Base-by-base conservation (phyloP, 2,797 vertebrate genomes). In the Diglossa cyanea region DNA sequence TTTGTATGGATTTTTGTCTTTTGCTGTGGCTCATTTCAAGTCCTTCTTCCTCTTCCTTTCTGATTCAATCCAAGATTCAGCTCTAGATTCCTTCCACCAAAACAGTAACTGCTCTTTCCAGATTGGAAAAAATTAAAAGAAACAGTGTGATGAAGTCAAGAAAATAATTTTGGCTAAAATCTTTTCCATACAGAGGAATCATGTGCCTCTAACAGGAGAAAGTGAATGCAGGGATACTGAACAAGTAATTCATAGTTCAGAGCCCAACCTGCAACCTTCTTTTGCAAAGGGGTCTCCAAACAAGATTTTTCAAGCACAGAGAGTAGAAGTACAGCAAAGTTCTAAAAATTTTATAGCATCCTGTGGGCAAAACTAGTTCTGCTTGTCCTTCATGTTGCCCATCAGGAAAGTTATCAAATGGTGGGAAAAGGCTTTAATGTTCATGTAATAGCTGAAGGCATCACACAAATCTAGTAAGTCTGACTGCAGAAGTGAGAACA, bases 171-270 rank as follows among this genome's bases (percentile, higher is more conserved):
- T 8, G 7, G 10, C n/a, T 31, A 3, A 5, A 3, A 47, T 30
- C 28, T 67, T 35, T 70, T 40, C 35, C 20, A 47, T 35, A 58
- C 26, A 74, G 58, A 24, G 66, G n/a, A 13, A 66, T 12, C 8
- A 1, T 3, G 4, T 71, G 35, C 25, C 21, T 86, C 31, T 71
- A 51, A 50, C 16, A 74, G 47, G 20, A 76, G 3, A 63, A 70
- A 54, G 1, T 0, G 0, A 8, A 5, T 1, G 3, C 53, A 50
- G 48, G 35, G 65, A 30, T 31, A n/a, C 21, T 81, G 30, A 18
- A 2, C 8, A 28, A 75, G 16, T 19, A 67, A 71, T 14, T 21
- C 26, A 47, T 63, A 68, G 17, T 35, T 83, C 3, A 2, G 30
- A 87, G 44, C 15, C 45, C 25, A 63, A 6, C 5, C 21, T 61